These are phyloP conservation scores for Aegotheles bennettii DNA, from an alignment of 2,113 vertebrate genomes.

Conservation along the genomic window DNA sequence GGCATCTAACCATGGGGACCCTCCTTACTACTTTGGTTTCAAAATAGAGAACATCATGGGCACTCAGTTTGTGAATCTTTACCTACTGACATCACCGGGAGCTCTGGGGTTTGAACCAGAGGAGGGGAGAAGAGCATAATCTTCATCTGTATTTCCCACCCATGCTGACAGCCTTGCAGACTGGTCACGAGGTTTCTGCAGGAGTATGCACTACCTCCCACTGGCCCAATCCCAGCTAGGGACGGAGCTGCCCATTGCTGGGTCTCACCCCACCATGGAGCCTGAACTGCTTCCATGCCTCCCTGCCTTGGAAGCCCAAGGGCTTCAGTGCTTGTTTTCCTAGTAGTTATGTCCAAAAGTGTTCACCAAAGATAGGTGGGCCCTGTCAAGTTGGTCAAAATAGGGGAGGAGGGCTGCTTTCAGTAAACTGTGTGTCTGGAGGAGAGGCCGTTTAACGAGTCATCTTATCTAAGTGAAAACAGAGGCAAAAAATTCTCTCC, in stretches of 20 bases:
- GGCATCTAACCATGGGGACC: too few species aligned
- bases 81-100: background rate
- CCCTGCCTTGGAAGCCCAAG: background rate
- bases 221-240: fast-evolving
- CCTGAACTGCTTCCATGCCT: fast-evolving
- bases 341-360: background rate
- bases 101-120: background rate
- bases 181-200: fast-evolving
- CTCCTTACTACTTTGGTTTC: too few species aligned
- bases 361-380: background rate
- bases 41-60: too few species aligned
- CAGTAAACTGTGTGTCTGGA: background rate
- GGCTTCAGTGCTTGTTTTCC: background rate
- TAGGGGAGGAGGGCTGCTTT: background rate
- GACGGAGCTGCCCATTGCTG: background rate
- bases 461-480: constrained; percentile 11
- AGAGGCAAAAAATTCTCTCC: constrained; percentile 2
- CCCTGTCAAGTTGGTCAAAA: background rate
- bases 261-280: background rate
- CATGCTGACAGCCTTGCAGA: fast-evolving
- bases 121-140: background rate
- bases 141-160: background rate
- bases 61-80: too few species aligned
- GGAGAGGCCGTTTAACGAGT: background rate
- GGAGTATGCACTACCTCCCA: background rate